Evolutionary conservation across 2,797 vertebrate species (phyloP).

Genomic region (Acanthurus tractus): DNA sequence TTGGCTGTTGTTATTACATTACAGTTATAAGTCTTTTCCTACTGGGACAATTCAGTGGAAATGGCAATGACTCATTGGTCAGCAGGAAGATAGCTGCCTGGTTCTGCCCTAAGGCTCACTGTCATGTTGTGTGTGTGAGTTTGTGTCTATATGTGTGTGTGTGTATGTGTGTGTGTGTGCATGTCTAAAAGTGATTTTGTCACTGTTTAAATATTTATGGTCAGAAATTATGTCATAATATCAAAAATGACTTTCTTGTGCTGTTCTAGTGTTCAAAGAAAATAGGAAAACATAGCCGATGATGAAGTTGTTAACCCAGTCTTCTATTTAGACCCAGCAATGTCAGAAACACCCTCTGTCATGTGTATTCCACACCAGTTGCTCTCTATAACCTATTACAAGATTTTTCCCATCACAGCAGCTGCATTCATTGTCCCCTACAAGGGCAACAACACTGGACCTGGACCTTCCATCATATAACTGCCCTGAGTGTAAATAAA

Average conservation of each 20-base stretch:
- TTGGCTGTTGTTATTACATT: not conserved
- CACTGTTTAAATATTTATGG: slow-evolving; percentile 3
- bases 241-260: not conserved
- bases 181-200: not conserved
- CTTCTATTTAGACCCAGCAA: slow-evolving; percentile 22
- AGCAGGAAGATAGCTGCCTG: not conserved
- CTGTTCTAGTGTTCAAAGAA: not conserved
- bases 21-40: not conserved
- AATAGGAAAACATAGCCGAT: slow-evolving; percentile 13
- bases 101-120: not conserved
- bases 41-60: slow-evolving; percentile 4
- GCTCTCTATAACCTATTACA: slow-evolving; percentile 59
- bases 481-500: slow-evolving; percentile 45
- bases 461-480: slow-evolving; percentile 43
- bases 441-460: slow-evolving; percentile 37
- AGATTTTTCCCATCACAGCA: slow-evolving; percentile 58
- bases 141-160: too few relatives aligned
- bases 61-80: slow-evolving; percentile 3
- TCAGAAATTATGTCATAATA: not conserved
- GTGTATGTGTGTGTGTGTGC: not conserved
- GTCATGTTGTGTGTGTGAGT: too few relatives aligned
- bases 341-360: slow-evolving; percentile 50
- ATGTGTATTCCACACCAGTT: slow-evolving; percentile 52
- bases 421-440: slow-evolving; percentile 47
- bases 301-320: slow-evolving; percentile 44